Evolutionary conservation across 2,113 vertebrate species (phyloP), one percentile per base, ranked within the genome.

Genomic region (Scytalopus superciliaris): DNA sequence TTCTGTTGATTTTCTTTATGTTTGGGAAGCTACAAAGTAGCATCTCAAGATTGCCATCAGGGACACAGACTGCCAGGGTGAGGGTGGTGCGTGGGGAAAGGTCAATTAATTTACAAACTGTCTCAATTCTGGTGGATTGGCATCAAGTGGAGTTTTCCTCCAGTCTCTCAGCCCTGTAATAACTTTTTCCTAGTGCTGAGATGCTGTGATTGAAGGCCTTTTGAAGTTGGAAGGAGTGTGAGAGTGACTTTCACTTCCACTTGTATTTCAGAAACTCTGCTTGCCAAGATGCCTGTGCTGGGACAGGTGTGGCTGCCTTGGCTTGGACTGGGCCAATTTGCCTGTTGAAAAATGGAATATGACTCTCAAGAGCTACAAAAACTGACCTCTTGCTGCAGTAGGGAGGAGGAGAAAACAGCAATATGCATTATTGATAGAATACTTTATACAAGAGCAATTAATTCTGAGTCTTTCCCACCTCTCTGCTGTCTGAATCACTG

Each of bases 131-230:
- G 42, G 80, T 84, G 45, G 39, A 55, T 79, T 84, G 66, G 31
- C 53, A 89, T 83, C 52, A 81, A 89, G 75, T 64, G 77, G 81
- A 84, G 79, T 91, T 95, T 95, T 89, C 81, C 89, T 96, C 13
- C 30, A 55, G 67, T 67, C 55, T 80, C 53, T 87, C 39, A 78
- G 59, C 55, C 35, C 56, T 75, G 53, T 84, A 83, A 39, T 89
- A 89, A 37, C 52, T 44, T 94, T 81, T 80, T 66, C 44, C 70
- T 81, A 64, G 83, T 95, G 53, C 74, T 92, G 87, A 92, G 85
- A 28, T 86, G 72, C 82, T 88, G 66, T 89, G 70, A 87, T 85
- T 76, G 56, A 84, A 93, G 72, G 68, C 59, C 30, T 81, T 12
- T 49, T 52, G 69, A 84, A 60, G 73, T 62, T 2, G 0, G 63